Evolutionary conservation across 2,888 invertebrate genomes (phyloP).

Genomic region (Xanthorhoe spadicearia): DNA sequence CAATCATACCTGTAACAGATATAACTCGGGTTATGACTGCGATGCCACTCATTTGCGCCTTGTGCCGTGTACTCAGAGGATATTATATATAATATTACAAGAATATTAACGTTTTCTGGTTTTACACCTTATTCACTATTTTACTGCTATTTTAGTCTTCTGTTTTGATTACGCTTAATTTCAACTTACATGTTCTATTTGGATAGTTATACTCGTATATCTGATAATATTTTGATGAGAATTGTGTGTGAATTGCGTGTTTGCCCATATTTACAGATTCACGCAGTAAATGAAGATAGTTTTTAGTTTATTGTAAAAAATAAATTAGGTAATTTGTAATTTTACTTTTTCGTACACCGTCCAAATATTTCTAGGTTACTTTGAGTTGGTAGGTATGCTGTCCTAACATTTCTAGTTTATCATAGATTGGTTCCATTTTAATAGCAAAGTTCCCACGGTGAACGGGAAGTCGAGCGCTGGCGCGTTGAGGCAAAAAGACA

Average conservation of each 20-base stretch:
- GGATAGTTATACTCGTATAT: too few relatives aligned
- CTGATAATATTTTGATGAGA: too few relatives aligned
- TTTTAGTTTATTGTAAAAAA: too few relatives aligned
- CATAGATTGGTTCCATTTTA: neutral
- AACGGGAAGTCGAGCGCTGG: constrained; percentile 16
- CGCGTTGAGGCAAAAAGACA: constrained; percentile 40
- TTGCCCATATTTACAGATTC: too few relatives aligned
- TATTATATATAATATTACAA: too few relatives aligned
- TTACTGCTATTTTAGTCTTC: too few relatives aligned
- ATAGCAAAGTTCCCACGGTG: constrained; percentile 29
- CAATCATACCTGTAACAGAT: neutral
- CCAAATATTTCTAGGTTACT: neutral
- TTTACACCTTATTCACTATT: neutral
- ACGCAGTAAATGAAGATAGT: too few relatives aligned
- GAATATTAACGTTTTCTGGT: neutral
- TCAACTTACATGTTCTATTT: too few relatives aligned
- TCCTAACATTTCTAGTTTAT: neutral
- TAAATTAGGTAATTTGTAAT: too few relatives aligned
- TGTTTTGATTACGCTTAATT: too few relatives aligned
- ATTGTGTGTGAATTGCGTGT: too few relatives aligned
- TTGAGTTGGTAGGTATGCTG: neutral
- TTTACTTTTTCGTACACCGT: neutral
- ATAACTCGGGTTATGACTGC: constrained; percentile 12
- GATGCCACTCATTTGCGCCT: constrained; percentile 16
- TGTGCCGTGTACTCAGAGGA: neutral